Evolutionary conservation across 2,888 invertebrate genomes (phyloP), one percentile per base, ranked within the genome.

Genomic region (Arenicola marina): DNA sequence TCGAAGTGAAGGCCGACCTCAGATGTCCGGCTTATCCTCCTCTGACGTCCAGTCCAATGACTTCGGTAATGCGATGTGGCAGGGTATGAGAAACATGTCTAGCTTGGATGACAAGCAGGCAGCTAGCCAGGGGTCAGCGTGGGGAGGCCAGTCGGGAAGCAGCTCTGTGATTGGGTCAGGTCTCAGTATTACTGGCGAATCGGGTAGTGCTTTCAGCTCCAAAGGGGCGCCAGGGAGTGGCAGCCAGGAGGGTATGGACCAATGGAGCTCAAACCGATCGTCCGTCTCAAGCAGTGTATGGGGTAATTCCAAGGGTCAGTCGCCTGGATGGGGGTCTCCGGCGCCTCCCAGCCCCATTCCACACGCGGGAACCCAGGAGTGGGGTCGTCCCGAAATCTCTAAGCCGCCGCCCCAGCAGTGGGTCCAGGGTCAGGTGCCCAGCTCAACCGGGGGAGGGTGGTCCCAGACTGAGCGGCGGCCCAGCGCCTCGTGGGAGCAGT

Each of bases 301-400:
- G 48, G 48, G 11, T 18, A 38, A 11, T 38, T 15, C 38, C 11
- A 38, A 11, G 18, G 38, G 11, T 18, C 11, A 38, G 18, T n/a
- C 11, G 43, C 43, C 57, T 28, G 67, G 67, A 4, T 70, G 70
- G 70, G 70, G 70, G 31, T 66, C 67, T n/a, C 62, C 62, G 1
- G 60, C 51, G 29, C 31, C 44, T 11, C 61, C 68, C 34, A 66
- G 61, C 26, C 70, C 70, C 2, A 33, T 61, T 26, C 54, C 63
- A 18, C 67, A 70, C 44, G 59, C 67, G 15, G 70, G 70, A 21
- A 70, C 69, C 2, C 69, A 70, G 55, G 62, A 54, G 4, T 70
- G 70, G 70, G 67, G 68, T 18, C 38, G 44, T 29, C 63, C 66
- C 11, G 59, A 61, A n/a, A 56, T 38, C 21, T 45, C 38, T n/a